Conservation (phyloP, 2,113 vertebrate genomes). For the Callionymus lyra region DNA sequence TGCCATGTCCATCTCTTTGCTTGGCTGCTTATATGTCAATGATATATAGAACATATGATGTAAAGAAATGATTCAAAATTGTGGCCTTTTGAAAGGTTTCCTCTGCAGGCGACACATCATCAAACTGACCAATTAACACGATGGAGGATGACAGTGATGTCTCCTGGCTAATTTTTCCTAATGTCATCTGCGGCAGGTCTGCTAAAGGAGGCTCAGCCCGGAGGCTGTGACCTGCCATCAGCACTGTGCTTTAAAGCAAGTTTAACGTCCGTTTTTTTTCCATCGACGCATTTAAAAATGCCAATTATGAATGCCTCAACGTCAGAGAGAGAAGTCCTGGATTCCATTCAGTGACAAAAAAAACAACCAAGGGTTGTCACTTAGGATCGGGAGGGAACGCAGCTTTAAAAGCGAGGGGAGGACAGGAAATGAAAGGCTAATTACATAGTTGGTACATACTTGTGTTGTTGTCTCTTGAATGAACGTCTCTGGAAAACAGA, state of each 20-base stretch:
- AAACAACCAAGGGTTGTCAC: constrained; percentile 41
- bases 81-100: constrained; percentile 19
- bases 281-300: constrained; percentile 19
- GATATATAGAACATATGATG: background rate
- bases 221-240: constrained; percentile 26
- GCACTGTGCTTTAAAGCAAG: constrained; percentile 35
- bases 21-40: background rate
- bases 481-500: no score
- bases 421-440: constrained; percentile 31
- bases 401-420: constrained; percentile 20
- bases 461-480: background rate
- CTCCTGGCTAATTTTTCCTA: constrained; percentile 13
- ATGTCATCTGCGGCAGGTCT: constrained; percentile 22
- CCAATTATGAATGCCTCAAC: constrained; percentile 40
- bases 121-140: constrained; percentile 26
- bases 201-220: constrained; percentile 33
- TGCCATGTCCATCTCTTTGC: no score
- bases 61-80: constrained; percentile 15
- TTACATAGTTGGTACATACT: constrained; percentile 23
- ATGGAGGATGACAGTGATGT: constrained; percentile 28
- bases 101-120: constrained; percentile 14
- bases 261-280: constrained; percentile 14
- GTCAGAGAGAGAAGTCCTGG: constrained; percentile 3
- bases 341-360: background rate
- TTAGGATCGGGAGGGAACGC: constrained; percentile 27